Conservation (phyloP, 2,113 vertebrate species). For the mouse (Mus musculus) region GRCm39 chr9:101674001-101674500, state of each 20-base stretch:
- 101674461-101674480: not conserved
- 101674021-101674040: not conserved
- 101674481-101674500: not conserved
- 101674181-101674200: not conserved
- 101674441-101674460: not conserved
- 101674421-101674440: not conserved
- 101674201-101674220: not conserved
- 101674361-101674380: not conserved
- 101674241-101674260: not conserved
- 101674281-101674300: not conserved
- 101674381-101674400: conserved; percentile 1
- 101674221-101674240: conserved; percentile 18
- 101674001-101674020: not conserved
- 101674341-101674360: not conserved
- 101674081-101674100: not conserved
- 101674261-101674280: conserved; percentile 24
- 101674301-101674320: not conserved
- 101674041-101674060: not conserved
- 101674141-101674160: not conserved
- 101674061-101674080: not conserved
- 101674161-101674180: not conserved
- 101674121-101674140: not conserved
- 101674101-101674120: not conserved
- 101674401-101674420: not conserved
- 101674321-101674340: not conserved